Evolutionary conservation across 2,797 vertebrate genomes (phyloP), one percentile per base, ranked within the genome.

Genomic region (Enteromius afrohamiltoni): DNA sequence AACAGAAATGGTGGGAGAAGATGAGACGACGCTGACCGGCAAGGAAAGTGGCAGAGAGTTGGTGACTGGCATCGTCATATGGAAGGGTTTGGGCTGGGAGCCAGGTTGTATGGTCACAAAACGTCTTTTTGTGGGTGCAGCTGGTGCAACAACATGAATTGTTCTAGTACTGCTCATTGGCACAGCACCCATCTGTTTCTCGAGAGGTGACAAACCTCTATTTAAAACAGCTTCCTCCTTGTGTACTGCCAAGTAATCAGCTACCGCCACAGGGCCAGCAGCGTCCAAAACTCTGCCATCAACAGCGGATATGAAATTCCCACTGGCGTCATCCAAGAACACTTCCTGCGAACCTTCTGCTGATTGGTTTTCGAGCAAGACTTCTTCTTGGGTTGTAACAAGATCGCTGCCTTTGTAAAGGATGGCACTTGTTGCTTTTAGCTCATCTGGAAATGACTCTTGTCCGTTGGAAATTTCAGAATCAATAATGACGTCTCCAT

Each of bases 151-250:
- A 4, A 92, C 14, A 3, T 89, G 92, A 65, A 88, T 83, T 19
- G 68, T 88, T 60, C 23, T 75, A 76, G 45, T 47, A 51, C 11
- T 76, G 65, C 37, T 79, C 4, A 79, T 21, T 51, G 79, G 80
- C 0, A 19, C 0, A 3, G 5, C 11, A 1, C 88, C 83, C 26
- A 82, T 6, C 37, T 45, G 91, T 77, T 89, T 92, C 70, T 79
- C 64, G 83, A 75, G 37, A 1, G 70, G 91, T 4, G 86, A 85
- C 16, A 90, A 90, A 70, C 88, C 89, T 0, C 90, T 19, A 8
- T 90, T 86, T 3, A 93, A 92, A n/a, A 79, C 91, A n/a, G 91
- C 93, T 83, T 88, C 91, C 73, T 91, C 91, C 1, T 90, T 89
- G 1, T 90, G 86, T 0, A 83, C 8, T 0, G 91, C 89, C 9